Conservation (phyloP, 1,140 invertebrate species). For the Melipona quadrifasciata region DNA sequence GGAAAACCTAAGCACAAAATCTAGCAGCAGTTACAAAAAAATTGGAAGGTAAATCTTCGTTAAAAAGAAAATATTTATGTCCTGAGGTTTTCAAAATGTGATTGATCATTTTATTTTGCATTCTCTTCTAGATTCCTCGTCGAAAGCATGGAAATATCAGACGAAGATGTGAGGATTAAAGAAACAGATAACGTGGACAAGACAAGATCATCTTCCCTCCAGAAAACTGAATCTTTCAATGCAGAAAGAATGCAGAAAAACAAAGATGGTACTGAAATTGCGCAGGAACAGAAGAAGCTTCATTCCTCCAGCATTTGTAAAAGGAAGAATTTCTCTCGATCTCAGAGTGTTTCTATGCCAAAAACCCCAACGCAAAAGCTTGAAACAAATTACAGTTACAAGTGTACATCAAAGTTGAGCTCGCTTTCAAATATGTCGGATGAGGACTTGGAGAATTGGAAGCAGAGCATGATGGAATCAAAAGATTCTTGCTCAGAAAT, state of each 20-base stretch:
- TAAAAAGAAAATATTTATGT: background rate
- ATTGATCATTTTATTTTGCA: background rate
- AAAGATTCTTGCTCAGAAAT: constrained; percentile 42
- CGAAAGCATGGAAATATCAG: constrained; percentile 78
- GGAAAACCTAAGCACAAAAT: constrained; percentile 64
- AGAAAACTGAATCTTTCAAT: constrained; percentile 42
- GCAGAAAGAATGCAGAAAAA: constrained; percentile 38
- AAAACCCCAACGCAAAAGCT: constrained; percentile 54
- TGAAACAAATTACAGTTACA: constrained; percentile 64
- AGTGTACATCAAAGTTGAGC: constrained; percentile 68
- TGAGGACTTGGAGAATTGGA: constrained; percentile 79
- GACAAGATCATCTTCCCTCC: constrained; percentile 38
- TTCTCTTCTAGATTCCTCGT: constrained; percentile 74
- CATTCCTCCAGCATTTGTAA: constrained; percentile 41
- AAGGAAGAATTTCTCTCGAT: constrained; percentile 71
- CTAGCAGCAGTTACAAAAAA: constrained; percentile 74
- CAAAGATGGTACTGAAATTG: constrained; percentile 29
- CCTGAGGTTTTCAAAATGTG: background rate
- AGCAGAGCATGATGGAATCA: constrained; percentile 52
- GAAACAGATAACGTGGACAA: constrained; percentile 69
- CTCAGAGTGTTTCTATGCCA: constrained; percentile 77
- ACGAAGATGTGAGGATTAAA: constrained; percentile 79
- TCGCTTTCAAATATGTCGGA: constrained; percentile 78
- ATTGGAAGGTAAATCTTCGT: constrained; percentile 76
- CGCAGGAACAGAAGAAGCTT: background rate